Evolutionary conservation across 2,797 vertebrate genomes (phyloP).

Genomic region (Sebastes minor): DNA sequence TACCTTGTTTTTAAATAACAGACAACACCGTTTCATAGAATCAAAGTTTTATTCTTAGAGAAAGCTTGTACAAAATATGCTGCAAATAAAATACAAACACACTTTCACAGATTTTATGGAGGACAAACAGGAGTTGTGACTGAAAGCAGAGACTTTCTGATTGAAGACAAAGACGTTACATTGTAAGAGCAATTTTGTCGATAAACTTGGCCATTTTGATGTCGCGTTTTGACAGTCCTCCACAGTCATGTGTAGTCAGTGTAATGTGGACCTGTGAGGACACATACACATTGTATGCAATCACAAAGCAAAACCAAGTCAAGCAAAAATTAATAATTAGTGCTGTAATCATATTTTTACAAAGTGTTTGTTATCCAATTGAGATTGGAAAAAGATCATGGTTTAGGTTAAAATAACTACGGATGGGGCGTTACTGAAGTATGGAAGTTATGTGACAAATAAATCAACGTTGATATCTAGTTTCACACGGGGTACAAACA

Average conservation of each 20-base stretch:
- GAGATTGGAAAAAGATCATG: too few species aligned
- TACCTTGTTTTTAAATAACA: neutral
- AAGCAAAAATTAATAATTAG: neutral
- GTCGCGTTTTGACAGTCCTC: constrained; percentile 90
- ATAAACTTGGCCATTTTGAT: constrained; percentile 95
- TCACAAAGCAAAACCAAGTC: neutral
- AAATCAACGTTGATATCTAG: too few species aligned
- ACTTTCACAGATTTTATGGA: neutral
- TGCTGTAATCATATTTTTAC: neutral
- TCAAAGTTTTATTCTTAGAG: constrained; percentile 26
- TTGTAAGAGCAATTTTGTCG: constrained; percentile 84
- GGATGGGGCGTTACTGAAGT: too few species aligned
- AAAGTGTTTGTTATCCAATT: neutral
- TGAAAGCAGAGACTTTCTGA: neutral
- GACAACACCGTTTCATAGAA: neutral
- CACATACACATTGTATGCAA: neutral
- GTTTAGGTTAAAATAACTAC: too few species aligned
- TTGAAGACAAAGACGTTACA: constrained; percentile 47
- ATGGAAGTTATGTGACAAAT: too few species aligned
- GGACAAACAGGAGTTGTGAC: neutral
- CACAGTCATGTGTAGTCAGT: constrained; percentile 91
- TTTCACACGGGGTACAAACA: too few species aligned
- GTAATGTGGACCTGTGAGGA: constrained; percentile 92
- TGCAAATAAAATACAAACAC: neutral
- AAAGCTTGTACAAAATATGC: constrained; percentile 7